phyloP scores from a whole-genome alignment of 2,888 invertebrate genomes.

The Helobdella robusta region DNA sequence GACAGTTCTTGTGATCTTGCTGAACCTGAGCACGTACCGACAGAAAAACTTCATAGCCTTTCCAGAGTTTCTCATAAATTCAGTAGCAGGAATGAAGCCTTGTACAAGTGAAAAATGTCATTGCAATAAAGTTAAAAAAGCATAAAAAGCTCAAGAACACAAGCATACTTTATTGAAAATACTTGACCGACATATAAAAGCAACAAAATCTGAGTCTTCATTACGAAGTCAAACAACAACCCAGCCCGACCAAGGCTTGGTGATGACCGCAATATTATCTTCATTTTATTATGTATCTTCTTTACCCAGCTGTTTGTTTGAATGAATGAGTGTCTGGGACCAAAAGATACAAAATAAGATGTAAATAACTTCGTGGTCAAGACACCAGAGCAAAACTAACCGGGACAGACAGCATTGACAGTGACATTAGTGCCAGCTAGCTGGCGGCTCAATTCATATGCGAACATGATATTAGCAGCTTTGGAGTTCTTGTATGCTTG shows the following conservation, averaged over 20 bases:
- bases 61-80: slow-evolving; percentile 36
- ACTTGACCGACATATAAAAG: background rate
- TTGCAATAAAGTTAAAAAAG: background rate
- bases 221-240: too few species aligned
- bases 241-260: too few species aligned
- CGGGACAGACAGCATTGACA: slow-evolving; percentile 40
- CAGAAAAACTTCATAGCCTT: slow-evolving; percentile 36
- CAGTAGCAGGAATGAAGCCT: slow-evolving; percentile 41
- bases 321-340: too few species aligned
- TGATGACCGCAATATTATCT: too few species aligned
- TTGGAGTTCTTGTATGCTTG: slow-evolving; percentile 44
- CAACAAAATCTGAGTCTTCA: too few species aligned
- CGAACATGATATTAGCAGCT: slow-evolving; percentile 39
- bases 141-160: background rate
- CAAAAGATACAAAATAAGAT: too few species aligned
- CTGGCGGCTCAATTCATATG: slow-evolving; percentile 38
- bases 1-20: slow-evolving; percentile 36
- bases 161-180: background rate
- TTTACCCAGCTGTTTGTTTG: too few species aligned
- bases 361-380: too few species aligned
- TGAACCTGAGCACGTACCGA: slow-evolving; percentile 37
- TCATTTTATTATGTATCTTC: too few species aligned
- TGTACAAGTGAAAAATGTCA: background rate
- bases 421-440: slow-evolving; percentile 40
- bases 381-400: slow-evolving; percentile 34